These are phyloP conservation scores for Dastarcus helophoroides DNA, from an alignment of 2,888 invertebrate genomes.

Conservation along the genomic window DNA sequence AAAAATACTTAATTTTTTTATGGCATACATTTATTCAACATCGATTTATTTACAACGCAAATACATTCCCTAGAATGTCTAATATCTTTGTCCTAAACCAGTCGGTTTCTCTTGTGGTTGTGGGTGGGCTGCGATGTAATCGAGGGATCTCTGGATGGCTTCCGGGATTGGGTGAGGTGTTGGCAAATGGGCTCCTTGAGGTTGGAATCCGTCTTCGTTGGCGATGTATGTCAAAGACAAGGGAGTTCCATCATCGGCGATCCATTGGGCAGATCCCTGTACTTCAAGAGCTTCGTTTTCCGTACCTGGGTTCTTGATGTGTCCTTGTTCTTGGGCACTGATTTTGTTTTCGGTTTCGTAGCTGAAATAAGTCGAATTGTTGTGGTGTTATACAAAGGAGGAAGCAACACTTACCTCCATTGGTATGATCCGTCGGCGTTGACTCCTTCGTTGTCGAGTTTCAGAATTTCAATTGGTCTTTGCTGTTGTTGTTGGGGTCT, in stretches of 20 bases:
- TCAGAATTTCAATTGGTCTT: conserved; percentile 47
- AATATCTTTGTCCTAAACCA: conserved; percentile 8
- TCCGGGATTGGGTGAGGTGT: conserved; percentile 12
- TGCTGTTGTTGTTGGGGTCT: too few species aligned
- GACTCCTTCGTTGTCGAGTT: conserved; percentile 49
- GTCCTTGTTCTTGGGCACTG: conserved; percentile 32
- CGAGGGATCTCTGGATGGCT: conserved; percentile 10
- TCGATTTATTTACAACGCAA: too few species aligned
- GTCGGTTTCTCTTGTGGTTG: conserved; percentile 8
- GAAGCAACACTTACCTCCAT: conserved; percentile 34
- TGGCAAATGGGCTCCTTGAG: conserved; percentile 30
- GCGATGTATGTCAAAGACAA: conserved; percentile 51
- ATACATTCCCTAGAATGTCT: too few species aligned
- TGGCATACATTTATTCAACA: too few species aligned
- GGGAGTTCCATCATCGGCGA: conserved; percentile 52
- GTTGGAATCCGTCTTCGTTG: conserved; percentile 57
- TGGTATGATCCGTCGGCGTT: conserved; percentile 52
- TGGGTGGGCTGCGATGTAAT: conserved; percentile 13
- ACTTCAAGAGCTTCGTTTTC: conserved; percentile 7
- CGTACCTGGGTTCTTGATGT: conserved; percentile 32
- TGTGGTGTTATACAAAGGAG: background rate
- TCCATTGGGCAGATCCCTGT: conserved; percentile 50
- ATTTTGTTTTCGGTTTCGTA: conserved; percentile 47
- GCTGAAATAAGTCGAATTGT: conserved; percentile 12
- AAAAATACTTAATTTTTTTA: too few species aligned